Base-by-base conservation (phyloP, 1,140 invertebrate species). In the Pollicipes pollicipes region DNA sequence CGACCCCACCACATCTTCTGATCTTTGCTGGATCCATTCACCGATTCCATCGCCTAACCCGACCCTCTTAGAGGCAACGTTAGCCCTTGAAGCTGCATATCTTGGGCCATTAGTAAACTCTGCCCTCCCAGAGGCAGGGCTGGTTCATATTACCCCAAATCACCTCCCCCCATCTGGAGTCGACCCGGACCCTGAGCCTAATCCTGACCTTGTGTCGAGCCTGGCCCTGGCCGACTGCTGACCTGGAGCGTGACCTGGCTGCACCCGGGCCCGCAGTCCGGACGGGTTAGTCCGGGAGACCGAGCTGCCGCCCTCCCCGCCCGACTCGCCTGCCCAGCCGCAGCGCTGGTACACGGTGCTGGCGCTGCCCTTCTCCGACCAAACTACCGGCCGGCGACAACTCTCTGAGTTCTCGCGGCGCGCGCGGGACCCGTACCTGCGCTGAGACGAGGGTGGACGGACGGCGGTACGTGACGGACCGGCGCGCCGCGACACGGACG, bases 311-410 rank as follows among this genome's bases (percentile, higher is more conserved):
- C 28, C 70, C 3, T 66, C 35, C 28, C 28, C n/a, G 30, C 68
- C 70, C 29, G 71, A 70, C 21, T 74, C 73, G 64, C 63, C 27
- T 4, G 26, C 63, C 21, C 3, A 4, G 63, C 24, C 63, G 63
- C 63, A 64, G 63, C 76, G 89, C 76, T 92, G 89, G 90, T 91
- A 90, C 83, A 92, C 90, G 71, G 85, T 93, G 73, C 85, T 93
- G 80, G 91, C 91, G 72, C 85, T 93, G 76, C 91, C 90, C 74
- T 93, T 93, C 82, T 90, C 90, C 77, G 91, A 93, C 82, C 90
- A 93, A 83, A 90, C 91, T 79, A 86, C 92, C 76, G 90, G 90
- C 72, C 82, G 90, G 74, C 83, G 90, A 72, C 90, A 93, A 80
- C 88, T 77, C 72, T 73, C 79, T 84, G 87, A 32, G 10, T 27